These are phyloP conservation scores for Drosophila biarmipes DNA, from an alignment of 1,140 invertebrate species.

Conservation along the genomic window DNA sequence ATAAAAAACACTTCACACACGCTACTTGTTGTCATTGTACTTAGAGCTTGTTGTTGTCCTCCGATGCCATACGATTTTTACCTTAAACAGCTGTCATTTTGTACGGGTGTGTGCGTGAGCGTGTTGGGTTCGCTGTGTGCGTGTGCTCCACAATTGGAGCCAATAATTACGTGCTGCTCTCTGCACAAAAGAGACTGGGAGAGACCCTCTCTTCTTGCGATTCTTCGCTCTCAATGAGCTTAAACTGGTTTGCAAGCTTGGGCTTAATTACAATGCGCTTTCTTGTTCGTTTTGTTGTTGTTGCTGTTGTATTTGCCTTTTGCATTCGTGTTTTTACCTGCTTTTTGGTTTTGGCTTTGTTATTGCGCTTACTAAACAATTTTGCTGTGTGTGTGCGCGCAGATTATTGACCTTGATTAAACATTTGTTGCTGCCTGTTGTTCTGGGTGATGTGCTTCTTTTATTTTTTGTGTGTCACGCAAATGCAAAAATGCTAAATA, in stretches of 20 bases:
- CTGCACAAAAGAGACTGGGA: not conserved
- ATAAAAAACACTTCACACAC: conserved; percentile 13
- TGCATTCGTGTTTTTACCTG: conserved; percentile 69
- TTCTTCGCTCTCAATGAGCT: conserved; percentile 31
- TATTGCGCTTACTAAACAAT: conserved; percentile 65
- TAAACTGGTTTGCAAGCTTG: conserved; percentile 72
- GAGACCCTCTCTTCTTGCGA: conserved; percentile 7
- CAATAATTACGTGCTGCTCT: conserved; percentile 42
- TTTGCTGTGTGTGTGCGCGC: conserved; percentile 50
- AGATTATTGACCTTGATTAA: conserved; percentile 83
- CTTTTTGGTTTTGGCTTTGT: conserved; percentile 38
- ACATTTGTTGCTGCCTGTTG: conserved; percentile 48
- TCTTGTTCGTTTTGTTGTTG: conserved; percentile 49
- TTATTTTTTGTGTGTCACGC: conserved; percentile 56
- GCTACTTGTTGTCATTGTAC: conserved; percentile 64
- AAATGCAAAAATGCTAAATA: conserved; percentile 29
- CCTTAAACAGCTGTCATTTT: conserved; percentile 77
- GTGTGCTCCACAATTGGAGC: conserved; percentile 61
- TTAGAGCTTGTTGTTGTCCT: conserved; percentile 44
- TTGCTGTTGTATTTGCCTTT: conserved; percentile 46
- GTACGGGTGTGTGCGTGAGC: conserved; percentile 26
- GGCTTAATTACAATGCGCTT: conserved; percentile 79
- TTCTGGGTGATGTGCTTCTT: conserved; percentile 12
- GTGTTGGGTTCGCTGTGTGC: conserved; percentile 15
- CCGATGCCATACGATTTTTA: conserved; percentile 53